phyloP scores from a whole-genome alignment of 2,113 vertebrate genomes.

The Nerophis ophidion region DNA sequence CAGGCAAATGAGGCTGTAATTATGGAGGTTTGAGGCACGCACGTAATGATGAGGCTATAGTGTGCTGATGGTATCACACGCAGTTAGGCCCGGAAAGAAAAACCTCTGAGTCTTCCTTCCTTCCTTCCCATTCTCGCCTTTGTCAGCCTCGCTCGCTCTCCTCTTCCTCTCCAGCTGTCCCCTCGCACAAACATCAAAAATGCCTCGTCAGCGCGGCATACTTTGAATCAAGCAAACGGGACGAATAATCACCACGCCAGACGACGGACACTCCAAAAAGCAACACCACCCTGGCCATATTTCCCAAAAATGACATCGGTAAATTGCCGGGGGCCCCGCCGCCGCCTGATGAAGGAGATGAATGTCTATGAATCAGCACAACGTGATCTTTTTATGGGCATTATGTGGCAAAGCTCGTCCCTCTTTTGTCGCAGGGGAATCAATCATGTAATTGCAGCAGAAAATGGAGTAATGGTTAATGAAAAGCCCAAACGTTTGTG shows the following conservation, averaged over 20 bases:
- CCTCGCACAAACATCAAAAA: constrained; percentile 37
- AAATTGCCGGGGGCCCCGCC: constrained; percentile 13
- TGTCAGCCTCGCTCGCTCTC: constrained; percentile 10
- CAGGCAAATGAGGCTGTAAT: constrained; percentile 67
- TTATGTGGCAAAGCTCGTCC: constrained; percentile 7
- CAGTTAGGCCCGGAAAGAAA: constrained; percentile 37
- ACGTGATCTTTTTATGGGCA: constrained; percentile 8
- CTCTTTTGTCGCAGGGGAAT: not conserved
- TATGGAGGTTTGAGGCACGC: constrained; percentile 65
- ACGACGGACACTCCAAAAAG: constrained; percentile 32
- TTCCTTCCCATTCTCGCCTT: constrained; percentile 7
- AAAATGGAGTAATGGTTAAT: constrained; percentile 7
- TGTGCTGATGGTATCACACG: constrained; percentile 38
- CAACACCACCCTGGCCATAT: constrained; percentile 18
- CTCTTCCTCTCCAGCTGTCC: constrained; percentile 16
- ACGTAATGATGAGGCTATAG: constrained; percentile 45
- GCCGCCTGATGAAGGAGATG: constrained; percentile 6
- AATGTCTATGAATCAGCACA: constrained; percentile 28
- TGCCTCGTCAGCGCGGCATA: constrained; percentile 15
- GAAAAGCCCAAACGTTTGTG: constrained; percentile 15
- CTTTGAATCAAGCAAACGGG: constrained; percentile 26
- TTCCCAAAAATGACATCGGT: constrained; percentile 30
- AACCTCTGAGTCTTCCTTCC: constrained; percentile 44
- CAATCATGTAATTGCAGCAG: constrained; percentile 16
- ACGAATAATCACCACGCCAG: constrained; percentile 42